Evolutionary conservation across 2,797 vertebrate species (phyloP), one percentile per base, ranked within the genome.

Genomic region (Pempheris klunzingeri): DNA sequence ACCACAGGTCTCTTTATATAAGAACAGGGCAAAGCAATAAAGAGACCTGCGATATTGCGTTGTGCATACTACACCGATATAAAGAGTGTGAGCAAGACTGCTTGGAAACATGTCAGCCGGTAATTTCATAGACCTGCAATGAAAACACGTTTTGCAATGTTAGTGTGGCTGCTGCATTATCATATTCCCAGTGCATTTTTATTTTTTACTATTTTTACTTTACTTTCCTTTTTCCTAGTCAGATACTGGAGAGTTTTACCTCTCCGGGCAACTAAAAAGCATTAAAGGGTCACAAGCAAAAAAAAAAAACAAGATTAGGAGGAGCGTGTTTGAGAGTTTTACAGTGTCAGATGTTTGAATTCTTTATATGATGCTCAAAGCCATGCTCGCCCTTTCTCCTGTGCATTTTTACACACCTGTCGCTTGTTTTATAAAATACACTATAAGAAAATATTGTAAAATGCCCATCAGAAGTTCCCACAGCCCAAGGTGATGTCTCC

Each of bases 1-100:
- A 89, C 83, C 82, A 62, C 22, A 53, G 74, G 84, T 77, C 86
- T 87, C 74, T 81, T 85, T 85, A 86, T 86, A 72, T 80, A 87
- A 84, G 79, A 87, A 77, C 72, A 71, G 46, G 43, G 74, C 22
- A 68, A 67, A 80, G 78, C 87, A 79, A 88, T 92, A 90, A 91
- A 92, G 86, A 81, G 80, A 74, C 72, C 49, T 38, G 53, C 17
- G 53, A 81, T 82, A 82, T 64, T 83, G 81, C 74, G 74, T 81
- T 87, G 82, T 82, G 79, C 66, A 68, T 71, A 63, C 75, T 15
- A 46, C 11, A 9, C 69, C 24, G 50, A 78, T 68, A 68, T 46
- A 30, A 78, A 50, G 39, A 55, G 61, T 0, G 43, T 20, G 47
- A 50, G n/a, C 30, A 64, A 32, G 74, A 44, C 32, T 10, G 20